phyloP scores from a whole-genome alignment of 2,797 vertebrate genomes.

The Poeciliopsis infans region DNA sequence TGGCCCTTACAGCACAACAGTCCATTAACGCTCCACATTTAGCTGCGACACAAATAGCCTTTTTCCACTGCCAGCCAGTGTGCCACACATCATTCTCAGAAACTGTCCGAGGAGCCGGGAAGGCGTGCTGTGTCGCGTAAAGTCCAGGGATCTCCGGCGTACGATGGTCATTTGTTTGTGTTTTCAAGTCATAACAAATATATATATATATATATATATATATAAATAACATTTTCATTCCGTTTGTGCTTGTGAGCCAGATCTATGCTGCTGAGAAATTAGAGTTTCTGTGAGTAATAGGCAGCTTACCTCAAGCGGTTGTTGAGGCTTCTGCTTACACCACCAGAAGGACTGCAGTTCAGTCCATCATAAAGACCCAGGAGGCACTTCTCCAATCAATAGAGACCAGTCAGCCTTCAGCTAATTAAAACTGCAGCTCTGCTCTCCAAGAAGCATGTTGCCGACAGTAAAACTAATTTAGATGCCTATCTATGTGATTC shows the following conservation, averaged over 20 bases:
- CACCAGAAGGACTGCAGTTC: slow-evolving; percentile 38
- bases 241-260: not conserved
- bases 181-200: slow-evolving; percentile 32
- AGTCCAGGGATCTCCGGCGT: slow-evolving; percentile 69
- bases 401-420: slow-evolving; percentile 68
- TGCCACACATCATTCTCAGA: slow-evolving; percentile 79
- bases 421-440: slow-evolving; percentile 70
- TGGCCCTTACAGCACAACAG: slow-evolving; percentile 69
- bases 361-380: slow-evolving; percentile 42
- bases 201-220: not conserved
- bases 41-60: slow-evolving; percentile 84
- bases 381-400: slow-evolving; percentile 70
- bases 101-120: slow-evolving; percentile 69
- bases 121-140: slow-evolving; percentile 61
- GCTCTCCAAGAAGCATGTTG: slow-evolving; percentile 43
- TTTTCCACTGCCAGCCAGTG: slow-evolving; percentile 83
- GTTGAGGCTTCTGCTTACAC: slow-evolving; percentile 33
- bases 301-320: slow-evolving; percentile 25
- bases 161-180: slow-evolving; percentile 50
- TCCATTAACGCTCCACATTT: slow-evolving; percentile 84
- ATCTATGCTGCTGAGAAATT: not conserved
- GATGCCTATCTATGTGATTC: slow-evolving; percentile 44
- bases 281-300: slow-evolving; percentile 25
- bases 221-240: slow-evolving; percentile 1
- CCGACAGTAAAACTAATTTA: slow-evolving; percentile 50